These are phyloP conservation scores for Sphaeridia pumilis DNA, from an alignment of 2,888 invertebrate genomes.

Conservation along the genomic window DNA sequence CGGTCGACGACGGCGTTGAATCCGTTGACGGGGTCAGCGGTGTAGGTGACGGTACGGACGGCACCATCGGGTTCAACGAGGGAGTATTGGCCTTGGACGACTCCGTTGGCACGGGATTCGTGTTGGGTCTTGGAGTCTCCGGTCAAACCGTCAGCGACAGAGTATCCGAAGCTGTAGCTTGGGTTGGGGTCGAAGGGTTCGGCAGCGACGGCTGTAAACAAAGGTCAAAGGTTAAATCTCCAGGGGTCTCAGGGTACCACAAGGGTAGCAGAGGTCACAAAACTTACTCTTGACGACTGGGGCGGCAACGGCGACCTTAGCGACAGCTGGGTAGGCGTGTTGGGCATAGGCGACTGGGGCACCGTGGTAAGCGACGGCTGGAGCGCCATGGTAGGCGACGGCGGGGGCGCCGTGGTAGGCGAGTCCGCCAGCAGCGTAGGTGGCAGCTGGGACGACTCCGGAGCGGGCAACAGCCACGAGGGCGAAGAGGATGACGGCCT, in stretches of 20 bases:
- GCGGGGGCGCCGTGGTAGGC: not conserved
- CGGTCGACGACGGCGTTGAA: constrained; percentile 16
- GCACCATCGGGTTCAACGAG: constrained; percentile 17
- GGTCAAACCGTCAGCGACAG: constrained; percentile 16
- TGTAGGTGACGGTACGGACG: constrained; percentile 15
- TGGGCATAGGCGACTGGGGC: not conserved
- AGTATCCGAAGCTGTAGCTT: constrained; percentile 21
- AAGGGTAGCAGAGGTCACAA: not conserved
- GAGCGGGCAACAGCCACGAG: constrained; percentile 3
- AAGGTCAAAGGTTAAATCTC: not conserved
- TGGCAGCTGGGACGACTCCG: constrained; percentile 9
- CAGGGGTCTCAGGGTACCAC: not conserved
- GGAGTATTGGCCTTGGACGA: constrained; percentile 17
- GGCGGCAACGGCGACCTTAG: not conserved
- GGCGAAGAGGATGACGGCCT: constrained; percentile 2
- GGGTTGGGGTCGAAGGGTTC: constrained; percentile 22
- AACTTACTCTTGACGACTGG: not conserved
- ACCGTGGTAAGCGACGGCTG: no score
- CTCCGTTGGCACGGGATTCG: constrained; percentile 5
- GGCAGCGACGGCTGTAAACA: constrained; percentile 13
- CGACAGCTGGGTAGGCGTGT: not conserved
- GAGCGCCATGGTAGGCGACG: no score
- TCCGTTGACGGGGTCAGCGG: constrained; percentile 15
- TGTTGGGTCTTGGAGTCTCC: constrained; percentile 14
- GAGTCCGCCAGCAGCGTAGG: constrained; percentile 1